Conservation (phyloP, 2,797 vertebrate species). For the Apogon talboti region DNA sequence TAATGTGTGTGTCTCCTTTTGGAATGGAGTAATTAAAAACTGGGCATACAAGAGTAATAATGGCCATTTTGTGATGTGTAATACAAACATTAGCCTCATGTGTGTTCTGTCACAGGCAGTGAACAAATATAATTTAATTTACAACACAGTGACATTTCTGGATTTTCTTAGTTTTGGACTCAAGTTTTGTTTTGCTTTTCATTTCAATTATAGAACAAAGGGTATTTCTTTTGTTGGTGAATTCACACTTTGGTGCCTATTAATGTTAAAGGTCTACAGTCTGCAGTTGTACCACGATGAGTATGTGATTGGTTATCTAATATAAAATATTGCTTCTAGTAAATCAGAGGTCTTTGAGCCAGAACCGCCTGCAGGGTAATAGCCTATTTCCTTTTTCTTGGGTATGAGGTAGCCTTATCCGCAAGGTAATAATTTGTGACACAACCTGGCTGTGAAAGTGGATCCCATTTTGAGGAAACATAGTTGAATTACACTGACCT, state of each 20-base stretch:
- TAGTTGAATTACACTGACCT: conserved; percentile 31
- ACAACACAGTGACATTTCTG: conserved; percentile 1
- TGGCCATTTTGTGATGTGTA: background rate
- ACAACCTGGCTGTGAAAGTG: too few relatives aligned
- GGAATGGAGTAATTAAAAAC: conserved; percentile 32
- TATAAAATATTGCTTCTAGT: conserved; percentile 38
- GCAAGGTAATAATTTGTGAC: conserved; percentile 28
- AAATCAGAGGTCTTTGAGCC: conserved; percentile 46
- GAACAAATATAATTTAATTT: background rate
- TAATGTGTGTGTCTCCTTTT: conserved; percentile 5
- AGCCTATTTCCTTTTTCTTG: conserved; percentile 31
- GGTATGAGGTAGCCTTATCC: conserved; percentile 28
- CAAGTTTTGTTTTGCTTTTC: background rate
- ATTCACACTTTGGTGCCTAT: conserved; percentile 29
- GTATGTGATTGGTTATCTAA: conserved; percentile 37
- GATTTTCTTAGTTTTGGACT: background rate
- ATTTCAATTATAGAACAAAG: conserved; percentile 23
- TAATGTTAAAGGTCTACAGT: conserved; percentile 49
- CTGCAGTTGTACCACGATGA: conserved; percentile 35
- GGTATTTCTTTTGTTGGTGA: conserved; percentile 5
- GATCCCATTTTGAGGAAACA: conserved; percentile 3
- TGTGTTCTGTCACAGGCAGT: background rate
- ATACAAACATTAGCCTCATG: background rate
- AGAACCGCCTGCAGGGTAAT: conserved; percentile 36
- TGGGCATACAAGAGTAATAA: conserved; percentile 7